Evolutionary conservation across 2,888 invertebrate genomes (phyloP).

Genomic region (Hedychridium roseum): DNA sequence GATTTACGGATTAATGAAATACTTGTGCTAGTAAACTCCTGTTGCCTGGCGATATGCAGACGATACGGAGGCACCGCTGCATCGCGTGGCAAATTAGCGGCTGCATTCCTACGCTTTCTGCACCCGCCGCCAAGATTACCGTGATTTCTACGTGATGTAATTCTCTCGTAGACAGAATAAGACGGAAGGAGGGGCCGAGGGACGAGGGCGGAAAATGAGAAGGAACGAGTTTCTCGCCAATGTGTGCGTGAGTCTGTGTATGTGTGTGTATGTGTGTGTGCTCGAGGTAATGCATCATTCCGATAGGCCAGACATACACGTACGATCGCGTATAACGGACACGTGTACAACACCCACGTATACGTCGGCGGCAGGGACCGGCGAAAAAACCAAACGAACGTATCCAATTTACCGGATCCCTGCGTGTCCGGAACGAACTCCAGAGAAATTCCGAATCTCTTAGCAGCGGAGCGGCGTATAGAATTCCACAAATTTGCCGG

Average conservation of each 20-base stretch:
- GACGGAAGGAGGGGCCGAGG: conserved; percentile 5
- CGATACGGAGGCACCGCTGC: not conserved
- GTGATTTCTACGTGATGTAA: conserved; percentile 53
- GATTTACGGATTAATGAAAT: conserved; percentile 1
- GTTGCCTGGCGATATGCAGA: not conserved
- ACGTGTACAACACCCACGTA: conserved; percentile 14
- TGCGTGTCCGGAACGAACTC: too few relatives aligned
- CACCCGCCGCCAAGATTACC: conserved; percentile 41
- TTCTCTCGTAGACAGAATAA: conserved; percentile 30
- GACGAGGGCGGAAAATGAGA: conserved; percentile 3
- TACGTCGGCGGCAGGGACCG: conserved; percentile 13
- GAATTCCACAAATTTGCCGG: too few relatives aligned
- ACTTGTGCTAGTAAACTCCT: not conserved
- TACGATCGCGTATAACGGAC: conserved; percentile 2
- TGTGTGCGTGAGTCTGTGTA: not conserved
- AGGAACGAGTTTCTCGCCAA: conserved; percentile 10
- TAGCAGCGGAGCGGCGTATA: too few relatives aligned
- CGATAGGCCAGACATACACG: conserved; percentile 22
- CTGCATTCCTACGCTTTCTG: conserved; percentile 55
- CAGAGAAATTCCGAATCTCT: too few relatives aligned
- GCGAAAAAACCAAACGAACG: too few relatives aligned
- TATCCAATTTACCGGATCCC: too few relatives aligned
- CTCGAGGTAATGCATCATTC: conserved; percentile 31
- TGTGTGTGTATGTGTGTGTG: conserved; percentile 4
- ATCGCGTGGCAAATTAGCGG: conserved; percentile 31